phyloP scores from a whole-genome alignment of 1,140 invertebrate species.

The Cydia pomonella region DNA sequence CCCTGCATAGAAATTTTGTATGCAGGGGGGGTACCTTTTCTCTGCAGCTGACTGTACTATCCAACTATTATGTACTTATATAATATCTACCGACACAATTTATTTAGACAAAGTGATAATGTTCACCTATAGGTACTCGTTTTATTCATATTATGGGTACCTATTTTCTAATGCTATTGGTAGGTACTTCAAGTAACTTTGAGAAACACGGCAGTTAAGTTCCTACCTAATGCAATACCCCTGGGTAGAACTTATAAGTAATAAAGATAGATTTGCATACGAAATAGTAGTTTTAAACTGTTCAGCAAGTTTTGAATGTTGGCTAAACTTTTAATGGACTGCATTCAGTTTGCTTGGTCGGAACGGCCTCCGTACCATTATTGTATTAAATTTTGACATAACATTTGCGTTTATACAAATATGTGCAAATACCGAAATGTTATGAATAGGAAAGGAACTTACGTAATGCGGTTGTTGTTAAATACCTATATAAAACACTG shows the following conservation, averaged over 20 bases:
- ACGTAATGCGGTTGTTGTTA: constrained; percentile 24
- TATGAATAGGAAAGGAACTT: constrained; percentile 33
- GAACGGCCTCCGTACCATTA: constrained; percentile 47
- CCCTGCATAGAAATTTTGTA: too few relatives aligned
- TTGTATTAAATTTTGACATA: constrained; percentile 39
- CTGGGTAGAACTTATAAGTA: constrained; percentile 20
- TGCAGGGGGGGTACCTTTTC: too few relatives aligned
- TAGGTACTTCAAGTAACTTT: background rate
- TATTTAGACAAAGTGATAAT: too few relatives aligned
- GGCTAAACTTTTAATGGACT: constrained; percentile 63
- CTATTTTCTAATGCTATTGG: too few relatives aligned
- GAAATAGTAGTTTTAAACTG: constrained; percentile 34
- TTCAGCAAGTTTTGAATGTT: constrained; percentile 54
- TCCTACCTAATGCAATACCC: background rate
- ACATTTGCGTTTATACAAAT: constrained; percentile 37
- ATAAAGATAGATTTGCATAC: constrained; percentile 25
- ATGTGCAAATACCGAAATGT: constrained; percentile 31
- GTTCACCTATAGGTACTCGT: too few relatives aligned
- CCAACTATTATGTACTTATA: too few relatives aligned
- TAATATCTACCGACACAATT: too few relatives aligned
- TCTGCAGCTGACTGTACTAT: too few relatives aligned
- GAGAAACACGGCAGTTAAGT: background rate
- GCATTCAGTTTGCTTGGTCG: constrained; percentile 58
- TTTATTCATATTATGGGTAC: too few relatives aligned
- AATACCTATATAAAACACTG: constrained; percentile 15